phyloP scores from a whole-genome alignment of 2,888 invertebrate genomes.

The Atrina japonica region DNA sequence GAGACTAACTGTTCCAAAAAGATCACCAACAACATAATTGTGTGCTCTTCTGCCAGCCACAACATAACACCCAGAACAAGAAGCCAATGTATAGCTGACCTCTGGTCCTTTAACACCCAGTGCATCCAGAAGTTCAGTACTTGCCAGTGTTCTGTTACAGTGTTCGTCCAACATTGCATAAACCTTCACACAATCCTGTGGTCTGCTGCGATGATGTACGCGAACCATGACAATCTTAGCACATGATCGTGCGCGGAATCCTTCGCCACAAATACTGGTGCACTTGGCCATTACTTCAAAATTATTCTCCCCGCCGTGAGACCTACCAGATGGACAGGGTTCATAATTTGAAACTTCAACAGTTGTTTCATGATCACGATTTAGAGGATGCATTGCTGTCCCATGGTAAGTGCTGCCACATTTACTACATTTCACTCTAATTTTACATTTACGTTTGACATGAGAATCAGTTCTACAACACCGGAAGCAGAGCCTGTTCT shows the following conservation, averaged over 20 bases:
- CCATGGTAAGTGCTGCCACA: conserved; percentile 1
- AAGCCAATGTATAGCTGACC: conserved; percentile 1
- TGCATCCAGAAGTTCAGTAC: conserved; percentile 3
- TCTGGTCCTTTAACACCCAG: conserved; percentile 12
- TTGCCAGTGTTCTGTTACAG: conserved; percentile 11
- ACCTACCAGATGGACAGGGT: too few species aligned
- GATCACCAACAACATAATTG: too few species aligned
- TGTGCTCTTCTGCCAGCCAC: conserved; percentile 7
- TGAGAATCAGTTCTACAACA: conserved; percentile 6
- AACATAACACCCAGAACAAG: conserved; percentile 1
- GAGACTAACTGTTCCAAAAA: too few species aligned
- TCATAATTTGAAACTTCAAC: too few species aligned
- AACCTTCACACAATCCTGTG: not conserved
- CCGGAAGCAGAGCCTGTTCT: conserved; percentile 3
- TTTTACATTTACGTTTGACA: conserved; percentile 7
- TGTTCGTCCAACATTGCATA: conserved; percentile 24
- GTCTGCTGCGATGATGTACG: not conserved
- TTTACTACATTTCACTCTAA: not conserved
- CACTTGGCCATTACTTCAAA: not conserved
- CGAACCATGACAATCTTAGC: conserved; percentile 8
- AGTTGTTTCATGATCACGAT: too few species aligned
- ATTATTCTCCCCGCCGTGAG: too few species aligned
- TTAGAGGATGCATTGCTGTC: conserved; percentile 1
- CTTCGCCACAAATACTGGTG: conserved; percentile 12
- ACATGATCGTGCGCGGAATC: conserved; percentile 10